Evolutionary conservation across 2,797 vertebrate species (phyloP).

Genomic region (Schizopygopsis pylzovi): DNA sequence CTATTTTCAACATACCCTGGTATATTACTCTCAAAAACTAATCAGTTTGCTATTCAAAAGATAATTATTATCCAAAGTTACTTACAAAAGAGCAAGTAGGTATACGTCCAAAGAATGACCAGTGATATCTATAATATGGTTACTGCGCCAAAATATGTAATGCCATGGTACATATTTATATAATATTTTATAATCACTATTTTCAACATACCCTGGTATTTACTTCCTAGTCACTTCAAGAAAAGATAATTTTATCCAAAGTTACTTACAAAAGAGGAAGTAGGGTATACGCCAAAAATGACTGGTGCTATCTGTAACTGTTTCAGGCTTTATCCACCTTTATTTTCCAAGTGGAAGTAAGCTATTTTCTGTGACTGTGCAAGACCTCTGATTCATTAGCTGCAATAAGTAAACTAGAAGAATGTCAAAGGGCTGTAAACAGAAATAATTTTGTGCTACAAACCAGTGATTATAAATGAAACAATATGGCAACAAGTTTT

Average conservation of each 20-base stretch:
- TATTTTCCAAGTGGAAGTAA: neutral
- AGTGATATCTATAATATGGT: too few relatives aligned
- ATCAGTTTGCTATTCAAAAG: too few relatives aligned
- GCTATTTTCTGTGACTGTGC: neutral
- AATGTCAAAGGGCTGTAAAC: neutral
- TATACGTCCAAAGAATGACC: too few relatives aligned
- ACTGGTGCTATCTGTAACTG: neutral
- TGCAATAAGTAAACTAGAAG: neutral
- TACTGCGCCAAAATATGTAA: neutral
- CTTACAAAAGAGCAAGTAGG: too few relatives aligned
- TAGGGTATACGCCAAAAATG: neutral
- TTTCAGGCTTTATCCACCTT: neutral
- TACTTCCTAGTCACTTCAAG: neutral
- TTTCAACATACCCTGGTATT: neutral
- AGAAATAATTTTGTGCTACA: neutral
- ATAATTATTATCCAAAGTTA: too few relatives aligned
- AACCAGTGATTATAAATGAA: neutral
- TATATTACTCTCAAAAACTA: too few relatives aligned
- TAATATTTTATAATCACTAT: neutral
- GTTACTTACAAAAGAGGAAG: neutral
- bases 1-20: too few relatives aligned
- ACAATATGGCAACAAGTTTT: neutral
- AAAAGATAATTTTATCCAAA: neutral
- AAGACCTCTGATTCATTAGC: neutral
- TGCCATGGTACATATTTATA: neutral